These are phyloP conservation scores for Marronus borbonicus DNA, from an alignment of 2,888 invertebrate species.

Conservation along the genomic window DNA sequence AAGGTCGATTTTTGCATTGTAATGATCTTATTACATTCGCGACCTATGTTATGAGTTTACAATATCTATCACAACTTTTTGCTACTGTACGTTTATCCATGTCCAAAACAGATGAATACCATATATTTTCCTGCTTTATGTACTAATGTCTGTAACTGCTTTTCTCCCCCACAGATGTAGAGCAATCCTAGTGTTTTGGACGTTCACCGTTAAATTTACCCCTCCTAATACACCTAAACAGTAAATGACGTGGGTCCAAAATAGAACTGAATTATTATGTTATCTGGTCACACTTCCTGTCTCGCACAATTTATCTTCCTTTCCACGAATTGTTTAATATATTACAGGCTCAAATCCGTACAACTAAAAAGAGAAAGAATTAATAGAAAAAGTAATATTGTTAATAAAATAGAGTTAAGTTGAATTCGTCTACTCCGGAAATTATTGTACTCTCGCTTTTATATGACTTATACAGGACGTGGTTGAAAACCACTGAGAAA, in stretches of 20 bases:
- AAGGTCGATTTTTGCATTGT: too few relatives aligned
- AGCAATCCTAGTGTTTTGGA: background rate
- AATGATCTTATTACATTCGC: too few relatives aligned
- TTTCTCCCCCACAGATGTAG: background rate
- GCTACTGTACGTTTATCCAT: too few relatives aligned
- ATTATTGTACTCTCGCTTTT: too few relatives aligned
- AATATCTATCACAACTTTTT: too few relatives aligned
- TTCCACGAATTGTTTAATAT: slow-evolving; percentile 33
- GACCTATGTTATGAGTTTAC: too few relatives aligned
- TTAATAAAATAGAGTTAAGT: too few relatives aligned
- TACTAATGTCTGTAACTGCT: background rate
- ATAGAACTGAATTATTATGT: slow-evolving; percentile 34
- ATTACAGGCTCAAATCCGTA: slow-evolving; percentile 21
- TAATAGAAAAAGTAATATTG: too few relatives aligned
- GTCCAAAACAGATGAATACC: background rate
- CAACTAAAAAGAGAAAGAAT: background rate
- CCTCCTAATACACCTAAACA: slow-evolving; percentile 29
- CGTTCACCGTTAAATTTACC: slow-evolving; percentile 9
- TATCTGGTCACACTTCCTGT: slow-evolving; percentile 23
- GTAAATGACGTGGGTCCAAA: slow-evolving; percentile 37
- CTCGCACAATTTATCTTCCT: slow-evolving; percentile 41
- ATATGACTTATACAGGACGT: too few relatives aligned
- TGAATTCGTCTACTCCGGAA: too few relatives aligned
- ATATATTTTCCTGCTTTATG: background rate
- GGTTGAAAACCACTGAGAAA: too few relatives aligned